Conservation (phyloP, 2,113 vertebrate genomes). For the Promerops cafer region DNA sequence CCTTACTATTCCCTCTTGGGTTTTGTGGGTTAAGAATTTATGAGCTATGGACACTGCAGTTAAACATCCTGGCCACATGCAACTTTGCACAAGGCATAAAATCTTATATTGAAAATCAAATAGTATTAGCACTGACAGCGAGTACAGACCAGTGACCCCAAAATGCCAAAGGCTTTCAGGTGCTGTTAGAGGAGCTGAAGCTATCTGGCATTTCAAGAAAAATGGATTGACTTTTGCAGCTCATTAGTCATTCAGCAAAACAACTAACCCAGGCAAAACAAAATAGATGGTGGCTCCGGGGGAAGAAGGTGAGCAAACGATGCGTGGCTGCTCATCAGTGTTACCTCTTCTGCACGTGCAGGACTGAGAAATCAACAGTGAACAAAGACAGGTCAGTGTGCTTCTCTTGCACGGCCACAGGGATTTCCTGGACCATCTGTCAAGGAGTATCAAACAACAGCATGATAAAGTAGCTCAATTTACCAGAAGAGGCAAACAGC, state of each 20-base stretch:
- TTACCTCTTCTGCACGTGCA: neutral
- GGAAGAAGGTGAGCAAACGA: neutral
- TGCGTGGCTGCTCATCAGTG: neutral
- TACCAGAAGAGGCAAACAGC: neutral
- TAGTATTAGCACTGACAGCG: neutral
- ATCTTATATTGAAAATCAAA: neutral
- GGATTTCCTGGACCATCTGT: neutral
- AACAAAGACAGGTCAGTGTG: neutral
- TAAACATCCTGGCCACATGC: neutral
- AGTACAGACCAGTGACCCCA: neutral
- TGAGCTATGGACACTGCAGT: neutral
- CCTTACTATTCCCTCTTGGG: neutral
- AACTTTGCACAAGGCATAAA: neutral
- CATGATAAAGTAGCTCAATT: rapidly evolving
- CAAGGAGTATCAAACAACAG: neutral
- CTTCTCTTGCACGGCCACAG: neutral
- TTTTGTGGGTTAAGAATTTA: neutral
- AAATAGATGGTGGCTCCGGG: neutral
- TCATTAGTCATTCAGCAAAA: neutral
- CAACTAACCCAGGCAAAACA: neutral
- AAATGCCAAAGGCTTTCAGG: constrained; percentile 39
- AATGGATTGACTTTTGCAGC: neutral
- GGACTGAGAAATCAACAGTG: neutral
- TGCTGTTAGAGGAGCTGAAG: neutral
- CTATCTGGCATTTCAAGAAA: neutral